Base-by-base conservation (phyloP, 2,797 vertebrate genomes). In the Oreochromis mossambicus region DNA sequence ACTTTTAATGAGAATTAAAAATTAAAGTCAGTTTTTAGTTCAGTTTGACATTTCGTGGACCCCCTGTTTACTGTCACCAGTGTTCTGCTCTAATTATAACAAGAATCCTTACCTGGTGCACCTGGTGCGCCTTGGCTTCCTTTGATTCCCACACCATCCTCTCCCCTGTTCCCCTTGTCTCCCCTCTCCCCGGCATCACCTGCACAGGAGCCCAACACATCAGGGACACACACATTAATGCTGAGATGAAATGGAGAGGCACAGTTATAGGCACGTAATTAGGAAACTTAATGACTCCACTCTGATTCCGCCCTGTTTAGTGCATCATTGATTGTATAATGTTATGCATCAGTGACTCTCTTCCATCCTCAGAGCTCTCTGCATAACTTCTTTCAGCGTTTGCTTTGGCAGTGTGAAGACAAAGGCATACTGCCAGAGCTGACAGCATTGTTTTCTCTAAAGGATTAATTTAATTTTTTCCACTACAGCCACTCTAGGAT, bases 171-270 rank as follows among this genome's bases (percentile, higher is more conserved):
- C 81, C 97, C 97, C 79, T 92, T 96, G 8, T 92, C 89, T 75
- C 96, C 96, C 52, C 94, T 96, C 6, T 61, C 87, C 4, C 96
- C 97, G 19, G 75, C 8, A 29, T 96, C 95, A 84, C 96, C 97
- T 97, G 87, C 75, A 75, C 80, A 76, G 63, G 32, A 81, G 43
- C 58, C 32, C 2, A 52, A 32, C 48, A 73, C 24, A 63, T 2
- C 54, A 32, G 87, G 36, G 41, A 79, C 24, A 51, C 17, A 13
- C 19, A 83, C 4, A 77, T 82, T 26, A 75, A 80, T 34, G 41
- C 24, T 15, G 24, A 61, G 41, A 78, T 84, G 50, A 89, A 80
- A 87, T 78, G 52, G 76, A 80, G 83, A 86, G 43, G 66, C 83
- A 55, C 24, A 32, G 24, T 70, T 81, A 78, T 21, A 66, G 51